phyloP scores from a whole-genome alignment of 1,140 invertebrate genomes.

The Leptinotarsa defecta region DNA sequence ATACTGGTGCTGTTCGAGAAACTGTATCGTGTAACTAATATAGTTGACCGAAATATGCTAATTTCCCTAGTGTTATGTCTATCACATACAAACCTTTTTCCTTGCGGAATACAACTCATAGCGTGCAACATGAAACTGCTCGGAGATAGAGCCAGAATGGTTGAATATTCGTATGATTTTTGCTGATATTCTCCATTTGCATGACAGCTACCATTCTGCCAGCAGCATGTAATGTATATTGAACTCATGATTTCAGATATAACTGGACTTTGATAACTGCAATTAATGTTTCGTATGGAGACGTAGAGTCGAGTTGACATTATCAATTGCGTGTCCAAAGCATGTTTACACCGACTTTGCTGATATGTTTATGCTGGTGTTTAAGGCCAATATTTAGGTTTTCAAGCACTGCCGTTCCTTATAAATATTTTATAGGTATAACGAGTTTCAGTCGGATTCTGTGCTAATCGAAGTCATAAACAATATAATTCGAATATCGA shows the following conservation, averaged over 20 bases:
- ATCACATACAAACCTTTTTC: background rate
- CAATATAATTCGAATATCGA: background rate
- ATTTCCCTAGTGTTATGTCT: constrained; percentile 4
- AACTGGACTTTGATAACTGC: constrained; percentile 7
- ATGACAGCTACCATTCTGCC: constrained; percentile 16
- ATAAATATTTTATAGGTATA: background rate
- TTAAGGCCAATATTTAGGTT: background rate
- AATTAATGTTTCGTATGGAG: constrained; percentile 9
- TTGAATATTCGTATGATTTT: constrained; percentile 4
- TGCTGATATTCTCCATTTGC: constrained; percentile 11
- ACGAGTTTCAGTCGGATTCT: background rate
- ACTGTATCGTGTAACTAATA: constrained; percentile 18
- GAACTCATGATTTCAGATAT: constrained; percentile 5
- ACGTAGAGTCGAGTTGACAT: constrained; percentile 10
- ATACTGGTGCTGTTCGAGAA: background rate
- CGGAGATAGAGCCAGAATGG: background rate
- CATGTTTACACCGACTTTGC: constrained; percentile 18
- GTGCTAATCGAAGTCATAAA: background rate
- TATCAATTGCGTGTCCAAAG: constrained; percentile 18
- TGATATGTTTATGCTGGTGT: constrained; percentile 17
- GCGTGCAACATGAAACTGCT: constrained; percentile 13
- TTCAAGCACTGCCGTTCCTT: background rate
- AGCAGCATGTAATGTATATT: background rate
- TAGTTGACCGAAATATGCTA: constrained; percentile 18
- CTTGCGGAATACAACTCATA: background rate